Evolutionary conservation across 2,888 invertebrate genomes (phyloP), one percentile per base, ranked within the genome.

Genomic region (Didymodactylos carnosus): DNA sequence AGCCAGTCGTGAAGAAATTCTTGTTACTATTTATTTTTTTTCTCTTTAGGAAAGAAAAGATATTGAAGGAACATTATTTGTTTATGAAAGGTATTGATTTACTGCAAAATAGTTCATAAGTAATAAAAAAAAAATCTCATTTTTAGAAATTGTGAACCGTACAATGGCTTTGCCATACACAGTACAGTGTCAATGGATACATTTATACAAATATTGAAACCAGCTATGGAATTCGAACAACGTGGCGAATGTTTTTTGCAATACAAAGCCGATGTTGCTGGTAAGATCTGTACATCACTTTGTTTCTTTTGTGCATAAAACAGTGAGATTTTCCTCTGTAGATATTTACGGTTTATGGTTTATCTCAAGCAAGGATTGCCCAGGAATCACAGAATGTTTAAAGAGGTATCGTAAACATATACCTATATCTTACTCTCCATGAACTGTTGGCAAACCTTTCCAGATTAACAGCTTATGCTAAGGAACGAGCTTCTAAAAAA

Each of bases 271-370:
- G 62, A 62, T 62, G 62, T 62, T 62, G 62, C 35, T 35, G 62
- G 62, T 62, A 62, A 27, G 2, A 14, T 16, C 16, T 25, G 0
- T 51, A 27, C n/a, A 11, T n/a, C 5, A n/a, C 6, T 43, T 43
- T 43, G 5, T 8, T n/a, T 43, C 19, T 8, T 23, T 23, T 23
- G 4, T 10, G 14, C 14, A 4, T 10, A 43, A 19, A 4, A 43
- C 4, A 7, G 4, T 49, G 11, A 4, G 19, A n/a, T 71, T 35
- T 69, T 10, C n/a, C 19, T 19, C 0, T 23, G 41, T 41, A 71
- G 74, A 74, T 39, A 74, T 74, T 53, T 74, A 71, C 27, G 74
- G 74, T 7, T 71, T 74, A 35, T 74, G 74, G 74, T 74, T 74
- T 69, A 74, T 74, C 41, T 71, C 71, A 35, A 71, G 71, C 69